Conservation (phyloP, 2,888 invertebrate genomes). For the Leptopilina myrica region DNA sequence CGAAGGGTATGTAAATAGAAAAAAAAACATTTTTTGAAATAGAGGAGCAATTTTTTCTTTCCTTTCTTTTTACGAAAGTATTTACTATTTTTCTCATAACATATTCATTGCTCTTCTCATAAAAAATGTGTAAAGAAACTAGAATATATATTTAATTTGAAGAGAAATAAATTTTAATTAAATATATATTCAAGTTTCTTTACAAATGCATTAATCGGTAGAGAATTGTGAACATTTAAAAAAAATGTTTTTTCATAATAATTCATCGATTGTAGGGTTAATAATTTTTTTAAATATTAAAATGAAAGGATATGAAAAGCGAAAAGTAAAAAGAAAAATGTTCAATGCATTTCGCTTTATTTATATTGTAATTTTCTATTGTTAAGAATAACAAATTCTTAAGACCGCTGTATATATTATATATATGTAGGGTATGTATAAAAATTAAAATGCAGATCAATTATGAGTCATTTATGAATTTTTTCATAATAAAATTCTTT, state of each 20-base stretch:
- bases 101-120: constrained; percentile 13
- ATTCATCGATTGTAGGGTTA: constrained; percentile 19
- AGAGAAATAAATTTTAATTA: no score
- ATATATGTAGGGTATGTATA: constrained; percentile 7
- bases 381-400: constrained; percentile 23
- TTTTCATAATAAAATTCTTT: constrained; percentile 36
- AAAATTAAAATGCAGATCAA: constrained; percentile 23
- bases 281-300: constrained; percentile 6
- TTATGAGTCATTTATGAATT: constrained; percentile 46
- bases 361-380: constrained; percentile 40
- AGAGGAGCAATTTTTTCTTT: neutral
- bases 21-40: neutral
- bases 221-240: neutral
- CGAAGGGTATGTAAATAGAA: constrained; percentile 13
- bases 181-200: no score
- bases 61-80: neutral
- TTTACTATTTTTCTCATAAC: neutral
- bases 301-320: constrained; percentile 16
- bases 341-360: constrained; percentile 41
- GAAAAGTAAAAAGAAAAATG: constrained; percentile 36
- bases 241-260: constrained; percentile 29
- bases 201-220: neutral
- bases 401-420: constrained; percentile 28
- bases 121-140: no score
- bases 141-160: no score